These are phyloP conservation scores for Willowsia nigromaculata DNA, from an alignment of 2,888 invertebrate species.

Conservation along the genomic window DNA sequence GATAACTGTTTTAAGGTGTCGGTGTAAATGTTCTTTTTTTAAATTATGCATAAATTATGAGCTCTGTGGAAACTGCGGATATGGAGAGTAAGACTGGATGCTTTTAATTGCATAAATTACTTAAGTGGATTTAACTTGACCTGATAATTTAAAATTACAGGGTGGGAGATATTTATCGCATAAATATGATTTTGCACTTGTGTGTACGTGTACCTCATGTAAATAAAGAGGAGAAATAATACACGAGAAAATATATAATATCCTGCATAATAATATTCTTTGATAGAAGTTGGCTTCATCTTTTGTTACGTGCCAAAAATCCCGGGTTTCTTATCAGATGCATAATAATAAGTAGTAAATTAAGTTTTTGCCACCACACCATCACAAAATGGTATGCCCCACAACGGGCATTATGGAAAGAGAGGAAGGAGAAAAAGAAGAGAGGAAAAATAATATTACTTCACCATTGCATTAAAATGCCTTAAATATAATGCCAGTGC, in stretches of 20 bases:
- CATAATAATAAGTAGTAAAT: constrained; percentile 65
- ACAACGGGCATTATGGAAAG: background rate
- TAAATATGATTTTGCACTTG: constrained; percentile 20
- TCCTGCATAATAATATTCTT: background rate
- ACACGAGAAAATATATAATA: background rate
- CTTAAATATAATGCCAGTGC: background rate
- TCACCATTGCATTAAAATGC: background rate
- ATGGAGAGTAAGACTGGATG: background rate
- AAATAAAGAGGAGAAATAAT: background rate
- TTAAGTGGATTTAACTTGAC: constrained; percentile 26
- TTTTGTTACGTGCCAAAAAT: constrained; percentile 25
- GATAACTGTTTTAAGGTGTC: background rate
- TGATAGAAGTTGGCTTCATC: background rate
- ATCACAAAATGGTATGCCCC: background rate
- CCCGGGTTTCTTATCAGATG: constrained; percentile 64
- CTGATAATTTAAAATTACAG: constrained; percentile 25
- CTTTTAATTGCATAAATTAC: constrained; percentile 9
- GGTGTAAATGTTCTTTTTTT: background rate
- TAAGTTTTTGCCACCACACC: constrained; percentile 36
- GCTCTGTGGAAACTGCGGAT: background rate
- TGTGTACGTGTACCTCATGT: background rate
- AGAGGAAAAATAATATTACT: constrained; percentile 11
- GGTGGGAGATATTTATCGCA: background rate
- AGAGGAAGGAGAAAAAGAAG: background rate
- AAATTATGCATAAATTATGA: background rate